Percentiles rank a stretch among this genome's conserved stretches.
Conservation (phyloP, 2,113 vertebrate genomes). For the Todiramphus saurophagus region DNA sequence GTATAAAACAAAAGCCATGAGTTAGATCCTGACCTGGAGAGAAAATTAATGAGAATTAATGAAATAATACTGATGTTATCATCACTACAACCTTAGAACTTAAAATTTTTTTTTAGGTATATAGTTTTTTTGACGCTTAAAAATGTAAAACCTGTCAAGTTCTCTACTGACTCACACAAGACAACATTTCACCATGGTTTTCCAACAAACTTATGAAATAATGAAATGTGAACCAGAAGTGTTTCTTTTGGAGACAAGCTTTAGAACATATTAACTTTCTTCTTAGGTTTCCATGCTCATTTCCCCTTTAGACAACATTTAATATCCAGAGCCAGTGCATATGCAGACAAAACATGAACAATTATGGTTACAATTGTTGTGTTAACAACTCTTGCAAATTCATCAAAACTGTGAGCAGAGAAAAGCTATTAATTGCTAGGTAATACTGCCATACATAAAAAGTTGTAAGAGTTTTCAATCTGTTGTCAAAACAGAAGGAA, state of each 20-base stretch:
- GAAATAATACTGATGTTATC: background rate
- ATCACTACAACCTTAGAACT: background rate
- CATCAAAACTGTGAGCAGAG: slow-evolving; percentile 58
- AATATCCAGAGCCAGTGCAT: background rate
- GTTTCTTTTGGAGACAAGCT: background rate
- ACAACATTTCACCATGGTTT: background rate
- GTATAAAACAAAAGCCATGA: background rate
- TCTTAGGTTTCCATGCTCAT: background rate
- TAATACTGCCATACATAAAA: slow-evolving; percentile 48
- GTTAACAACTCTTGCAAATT: slow-evolving; percentile 42
- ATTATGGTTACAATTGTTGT: slow-evolving; percentile 55
- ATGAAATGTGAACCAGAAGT: background rate
- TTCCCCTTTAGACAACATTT: background rate
- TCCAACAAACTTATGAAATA: background rate
- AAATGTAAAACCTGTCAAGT: background rate
- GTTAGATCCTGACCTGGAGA: background rate
- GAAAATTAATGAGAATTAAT: background rate
- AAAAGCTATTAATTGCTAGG: slow-evolving; percentile 66
- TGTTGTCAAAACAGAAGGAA: slow-evolving; percentile 64
- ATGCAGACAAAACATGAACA: slow-evolving; percentile 36
- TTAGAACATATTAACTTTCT: background rate
- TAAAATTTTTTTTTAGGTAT: too few species aligned
- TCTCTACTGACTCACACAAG: background rate
- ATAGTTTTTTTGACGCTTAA: background rate
- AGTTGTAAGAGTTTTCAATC: slow-evolving; percentile 57